Base-by-base conservation (phyloP, 2,888 invertebrate species). In the Patella depressa region DNA sequence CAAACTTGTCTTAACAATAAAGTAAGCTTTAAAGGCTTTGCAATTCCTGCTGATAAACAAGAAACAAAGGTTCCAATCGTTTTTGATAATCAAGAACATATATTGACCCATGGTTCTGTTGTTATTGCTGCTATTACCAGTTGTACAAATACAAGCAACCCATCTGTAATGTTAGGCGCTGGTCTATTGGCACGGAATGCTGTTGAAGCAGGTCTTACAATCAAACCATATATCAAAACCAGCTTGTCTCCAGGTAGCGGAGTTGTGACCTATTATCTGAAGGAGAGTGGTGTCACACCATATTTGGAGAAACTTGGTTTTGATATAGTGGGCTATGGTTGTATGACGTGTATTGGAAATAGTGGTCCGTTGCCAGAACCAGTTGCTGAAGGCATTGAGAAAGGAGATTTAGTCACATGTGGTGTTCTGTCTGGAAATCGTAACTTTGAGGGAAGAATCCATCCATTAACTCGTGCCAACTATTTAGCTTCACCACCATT, bases 331-430 rank as follows among this genome's bases (percentile, higher is more conserved):
- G 99, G 99, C n/a, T 99, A 98, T 89, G 99, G 99, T 0, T 99
- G 99, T 91, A 99, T 98, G 98, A 99, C 99, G 0, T 99, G 99
- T 90, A 99, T 99, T 85, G 99, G 99, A 0, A 99, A 99, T 93
- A 97, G 97, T 7, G 99, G 99, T 0, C 98, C 98, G 0, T 94
- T 99, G 0, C 96, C 96, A 76, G 98, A 98, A 74, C 94, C 95
- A 85, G 95, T 98, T n/a, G 95, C 95, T 0, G 96, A 96, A 87
- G 97, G 97, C 1, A 97, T 98, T 82, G 98, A 98, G 90, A 95
- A 95, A 95, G 97, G 97, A 89, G 96, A 96, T 90, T 93, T 99
- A 71, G 97, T 99, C 0, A 98, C 98, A 88, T 97, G 97, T 89
- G 98, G 98, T 0, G 98, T 99, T 0, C 93, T 99, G 0, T 98